These are phyloP conservation scores for Drosophila setosimentum DNA, from an alignment of 2,888 invertebrate species.

Conservation along the genomic window DNA sequence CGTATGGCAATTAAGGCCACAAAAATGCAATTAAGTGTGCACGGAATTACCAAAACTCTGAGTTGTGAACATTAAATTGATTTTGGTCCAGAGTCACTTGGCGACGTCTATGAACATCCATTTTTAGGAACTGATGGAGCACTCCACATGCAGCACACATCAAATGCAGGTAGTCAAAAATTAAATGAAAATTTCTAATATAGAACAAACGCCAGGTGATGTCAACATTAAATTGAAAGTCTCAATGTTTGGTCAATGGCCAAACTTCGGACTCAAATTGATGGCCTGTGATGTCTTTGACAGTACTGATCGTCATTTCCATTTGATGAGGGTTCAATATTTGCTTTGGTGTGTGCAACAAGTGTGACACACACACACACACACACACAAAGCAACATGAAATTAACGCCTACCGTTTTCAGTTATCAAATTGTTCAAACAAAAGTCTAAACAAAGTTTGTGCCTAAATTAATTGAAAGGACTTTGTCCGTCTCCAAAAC, in stretches of 20 bases:
- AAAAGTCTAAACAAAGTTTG: constrained; percentile 55
- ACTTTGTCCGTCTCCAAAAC: constrained; percentile 30
- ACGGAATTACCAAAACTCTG: constrained; percentile 46
- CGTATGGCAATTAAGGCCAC: constrained; percentile 57
- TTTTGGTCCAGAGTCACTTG: constrained; percentile 8
- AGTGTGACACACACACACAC: constrained; percentile 40
- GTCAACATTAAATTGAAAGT: constrained; percentile 32
- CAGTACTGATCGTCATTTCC: constrained; percentile 64
- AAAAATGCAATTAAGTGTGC: constrained; percentile 63
- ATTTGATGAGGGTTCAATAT: constrained; percentile 68
- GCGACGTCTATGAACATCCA: background rate
- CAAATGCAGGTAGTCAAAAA: constrained; percentile 40
- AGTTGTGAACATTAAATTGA: constrained; percentile 15
- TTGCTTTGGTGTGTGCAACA: constrained; percentile 53
- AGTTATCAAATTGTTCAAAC: constrained; percentile 69
- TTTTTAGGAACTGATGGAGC: constrained; percentile 11
- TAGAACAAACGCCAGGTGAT: constrained; percentile 55
- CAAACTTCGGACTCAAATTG: constrained; percentile 50
- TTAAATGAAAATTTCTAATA: constrained; percentile 23
- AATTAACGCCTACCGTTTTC: constrained; percentile 38
- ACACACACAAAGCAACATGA: background rate
- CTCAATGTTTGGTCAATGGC: constrained; percentile 45
- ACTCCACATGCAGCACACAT: constrained; percentile 18
- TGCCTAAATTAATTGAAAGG: constrained; percentile 70
- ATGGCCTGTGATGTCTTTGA: constrained; percentile 65